phyloP scores from a whole-genome alignment of 2,797 vertebrate species.

The Artibeus jamaicensis region DNA sequence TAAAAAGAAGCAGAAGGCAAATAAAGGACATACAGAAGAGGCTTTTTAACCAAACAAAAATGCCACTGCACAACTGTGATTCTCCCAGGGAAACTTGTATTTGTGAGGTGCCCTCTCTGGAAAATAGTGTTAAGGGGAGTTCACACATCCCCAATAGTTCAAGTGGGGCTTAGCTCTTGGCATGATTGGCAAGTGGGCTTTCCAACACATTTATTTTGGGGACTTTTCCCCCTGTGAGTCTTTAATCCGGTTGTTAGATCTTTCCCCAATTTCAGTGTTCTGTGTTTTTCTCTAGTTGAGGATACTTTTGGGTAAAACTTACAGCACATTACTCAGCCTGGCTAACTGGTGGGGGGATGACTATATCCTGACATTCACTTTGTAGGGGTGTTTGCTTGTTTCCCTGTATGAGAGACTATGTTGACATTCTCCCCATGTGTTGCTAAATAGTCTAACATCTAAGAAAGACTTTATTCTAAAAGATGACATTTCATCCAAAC shows the following conservation, averaged over 20 bases:
- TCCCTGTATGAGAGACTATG: neutral
- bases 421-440: neutral
- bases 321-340: slow-evolving; percentile 8
- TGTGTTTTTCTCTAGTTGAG: slow-evolving; percentile 28
- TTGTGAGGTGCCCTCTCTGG: slow-evolving; percentile 25
- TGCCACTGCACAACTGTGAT: neutral
- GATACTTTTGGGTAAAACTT: slow-evolving; percentile 7
- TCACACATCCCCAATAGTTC: neutral
- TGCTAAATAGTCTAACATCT: neutral
- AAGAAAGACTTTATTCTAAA: slow-evolving; percentile 37
- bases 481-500: neutral
- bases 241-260: slow-evolving; percentile 38
- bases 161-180: slow-evolving; percentile 42
- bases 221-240: neutral
- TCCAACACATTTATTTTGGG: slow-evolving; percentile 52
- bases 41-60: slow-evolving; percentile 42
- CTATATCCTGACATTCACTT: slow-evolving; percentile 1
- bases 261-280: slow-evolving; percentile 39
- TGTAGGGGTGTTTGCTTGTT: neutral
- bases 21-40: slow-evolving; percentile 19
- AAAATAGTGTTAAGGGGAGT: slow-evolving; percentile 33
- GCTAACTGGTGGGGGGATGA: neutral
- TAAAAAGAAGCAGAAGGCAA: slow-evolving; percentile 47
- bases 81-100: slow-evolving; percentile 58
- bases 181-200: slow-evolving; percentile 42